These are phyloP conservation scores for Netelia inedita DNA, from an alignment of 2,888 invertebrate genomes.

Conservation along the genomic window DNA sequence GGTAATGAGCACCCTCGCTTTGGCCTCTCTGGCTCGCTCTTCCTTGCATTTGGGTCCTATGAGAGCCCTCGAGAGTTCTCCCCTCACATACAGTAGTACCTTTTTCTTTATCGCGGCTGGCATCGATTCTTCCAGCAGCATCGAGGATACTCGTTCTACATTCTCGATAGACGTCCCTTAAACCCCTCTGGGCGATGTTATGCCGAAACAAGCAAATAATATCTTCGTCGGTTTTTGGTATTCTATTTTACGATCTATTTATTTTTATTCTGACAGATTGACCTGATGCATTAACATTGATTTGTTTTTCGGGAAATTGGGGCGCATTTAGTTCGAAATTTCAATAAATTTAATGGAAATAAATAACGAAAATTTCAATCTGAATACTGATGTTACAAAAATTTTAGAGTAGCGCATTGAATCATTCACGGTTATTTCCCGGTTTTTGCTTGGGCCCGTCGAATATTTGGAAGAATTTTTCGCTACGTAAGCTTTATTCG, in stretches of 20 bases:
- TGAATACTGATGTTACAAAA: no score
- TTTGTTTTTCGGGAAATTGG: background rate
- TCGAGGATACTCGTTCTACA: constrained; percentile 68
- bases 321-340: background rate
- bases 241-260: background rate
- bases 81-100: constrained; percentile 76
- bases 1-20: constrained; percentile 79
- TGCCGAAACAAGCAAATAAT: constrained; percentile 70
- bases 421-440: no score
- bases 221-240: constrained; percentile 4
- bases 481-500: no score
- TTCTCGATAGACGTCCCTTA: constrained; percentile 68
- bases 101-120: constrained; percentile 77
- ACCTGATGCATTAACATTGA: background rate
- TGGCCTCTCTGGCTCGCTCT: constrained; percentile 64
- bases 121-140: constrained; percentile 76
- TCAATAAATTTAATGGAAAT: background rate
- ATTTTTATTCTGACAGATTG: constrained; percentile 14
- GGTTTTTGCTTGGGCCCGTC: no score
- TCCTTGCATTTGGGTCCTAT: constrained; percentile 73
- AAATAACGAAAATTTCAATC: background rate
- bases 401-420: no score
- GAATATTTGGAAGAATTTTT: no score
- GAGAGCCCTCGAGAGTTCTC: constrained; percentile 70
- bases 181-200: constrained; percentile 77